phyloP scores from a whole-genome alignment of 2,113 vertebrate species.

The Dipodomys ordii region DNA sequence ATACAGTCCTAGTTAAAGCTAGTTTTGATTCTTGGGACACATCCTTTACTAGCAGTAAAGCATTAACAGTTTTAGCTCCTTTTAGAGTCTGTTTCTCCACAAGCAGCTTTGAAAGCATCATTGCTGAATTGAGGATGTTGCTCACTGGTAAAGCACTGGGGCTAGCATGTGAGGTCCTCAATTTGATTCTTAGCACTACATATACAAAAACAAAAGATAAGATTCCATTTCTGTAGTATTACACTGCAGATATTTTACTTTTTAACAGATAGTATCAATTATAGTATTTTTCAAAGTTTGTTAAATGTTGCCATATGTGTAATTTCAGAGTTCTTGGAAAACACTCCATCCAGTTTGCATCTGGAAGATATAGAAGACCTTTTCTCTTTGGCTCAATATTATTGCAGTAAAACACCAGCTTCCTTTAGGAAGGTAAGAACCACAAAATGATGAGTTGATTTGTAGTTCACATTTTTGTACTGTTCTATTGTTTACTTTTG shows the following conservation, averaged over 20 bases:
- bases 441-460: slow-evolving; percentile 30
- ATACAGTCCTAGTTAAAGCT: slow-evolving; percentile 23
- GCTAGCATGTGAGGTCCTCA: neutral
- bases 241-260: slow-evolving; percentile 17
- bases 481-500: slow-evolving; percentile 30
- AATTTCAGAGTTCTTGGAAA: slow-evolving; percentile 92
- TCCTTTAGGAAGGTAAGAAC: slow-evolving; percentile 96
- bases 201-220: neutral
- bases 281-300: slow-evolving; percentile 2
- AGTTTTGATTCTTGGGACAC: slow-evolving; percentile 1
- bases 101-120: slow-evolving; percentile 12
- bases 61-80: neutral
- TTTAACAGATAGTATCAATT: neutral
- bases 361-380: slow-evolving; percentile 96
- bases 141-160: neutral
- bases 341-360: slow-evolving; percentile 93
- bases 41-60: slow-evolving; percentile 9
- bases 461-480: slow-evolving; percentile 33
- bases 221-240: slow-evolving; percentile 19
- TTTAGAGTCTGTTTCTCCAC: neutral
- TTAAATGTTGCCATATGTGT: slow-evolving; percentile 24
- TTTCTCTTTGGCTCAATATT: slow-evolving; percentile 97
- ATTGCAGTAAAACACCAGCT: slow-evolving; percentile 97
- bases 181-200: neutral
- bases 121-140: neutral